Evolutionary conservation across 1,140 invertebrate species (phyloP).

Genomic region (Hesperophylax magnus): DNA sequence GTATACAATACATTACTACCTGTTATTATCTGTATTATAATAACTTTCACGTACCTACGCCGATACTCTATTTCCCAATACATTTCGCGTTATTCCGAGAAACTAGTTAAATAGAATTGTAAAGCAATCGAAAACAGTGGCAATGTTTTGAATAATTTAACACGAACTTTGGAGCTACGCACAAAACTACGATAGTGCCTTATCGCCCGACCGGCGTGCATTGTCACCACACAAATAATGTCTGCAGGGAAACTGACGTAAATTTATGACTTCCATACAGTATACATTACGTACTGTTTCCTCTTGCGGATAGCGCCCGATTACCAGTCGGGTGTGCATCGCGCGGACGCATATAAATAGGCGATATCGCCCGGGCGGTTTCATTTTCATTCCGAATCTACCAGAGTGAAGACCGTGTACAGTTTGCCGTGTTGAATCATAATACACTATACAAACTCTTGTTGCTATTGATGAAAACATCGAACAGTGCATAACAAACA

Average conservation of each 20-base stretch:
- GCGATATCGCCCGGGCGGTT: background rate
- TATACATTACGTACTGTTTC: background rate
- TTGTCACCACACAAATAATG: conserved; percentile 27
- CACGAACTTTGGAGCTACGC: conserved; percentile 45
- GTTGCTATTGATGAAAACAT: background rate
- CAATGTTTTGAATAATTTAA: conserved; percentile 35
- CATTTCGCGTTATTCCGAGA: background rate
- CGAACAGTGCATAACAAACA: background rate
- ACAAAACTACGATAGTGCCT: conserved; percentile 31
- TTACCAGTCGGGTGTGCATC: background rate
- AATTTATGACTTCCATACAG: background rate
- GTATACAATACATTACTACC: too few relatives aligned
- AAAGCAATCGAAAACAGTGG: conserved; percentile 22
- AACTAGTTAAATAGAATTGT: background rate
- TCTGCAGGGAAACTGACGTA: conserved; percentile 26
- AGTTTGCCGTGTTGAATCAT: background rate
- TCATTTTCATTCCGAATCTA: background rate
- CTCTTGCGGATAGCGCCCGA: background rate
- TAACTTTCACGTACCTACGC: too few relatives aligned
- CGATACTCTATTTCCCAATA: background rate
- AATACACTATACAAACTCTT: background rate
- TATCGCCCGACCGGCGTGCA: conserved; percentile 38
- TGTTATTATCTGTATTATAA: too few relatives aligned
- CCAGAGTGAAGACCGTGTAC: background rate
- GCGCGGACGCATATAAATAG: background rate